Evolutionary conservation across 2,888 invertebrate genomes (phyloP), one percentile per base, ranked within the genome.

Genomic region (Chelonus formosanus): DNA sequence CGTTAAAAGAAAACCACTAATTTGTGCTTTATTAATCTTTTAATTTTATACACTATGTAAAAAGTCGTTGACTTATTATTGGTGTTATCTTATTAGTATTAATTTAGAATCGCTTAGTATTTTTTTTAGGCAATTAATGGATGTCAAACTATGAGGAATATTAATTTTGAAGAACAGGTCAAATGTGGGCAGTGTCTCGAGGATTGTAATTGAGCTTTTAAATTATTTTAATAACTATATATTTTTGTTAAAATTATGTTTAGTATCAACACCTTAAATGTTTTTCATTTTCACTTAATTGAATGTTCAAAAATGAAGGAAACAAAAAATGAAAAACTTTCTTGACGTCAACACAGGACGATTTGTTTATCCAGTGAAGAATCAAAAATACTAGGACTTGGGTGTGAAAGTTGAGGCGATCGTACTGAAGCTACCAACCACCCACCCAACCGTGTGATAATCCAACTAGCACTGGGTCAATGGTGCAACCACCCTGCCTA

Each of bases 401-500:
- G 20, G 34, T 57, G 70, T 69, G 67, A 71, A 75, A 73, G 73
- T 74, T 68, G 65, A 69, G 70, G 71, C 58, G 52, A 64, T 55
- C 64, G 60, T 53, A 55, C 44, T 59, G 36, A 50, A 10, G 62
- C 53, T 67, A 58, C 68, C 66, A 59, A 64, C 66, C 68, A 81
- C 75, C 76, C 76, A 77, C 76, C 78, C 75, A 77, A 76, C 74
- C 75, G 75, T 77, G 73, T 74, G 75, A 77, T 77, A 79, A 80
- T 77, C 76, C 77, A 79, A 73, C 71, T 70, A 70, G 78, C 80
- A 82, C 82, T 82, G 81, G 82, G 82, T 82, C 81, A 82, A 81
- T 80, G 82, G 81, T 82, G 82, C 80, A 81, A 79, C 79, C 78
- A 80, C 80, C 80, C 81, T 77, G 77, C 76, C 80, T 80, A 80